Conservation (phyloP, 2,888 invertebrate genomes). For the Dysmachus trigonus region DNA sequence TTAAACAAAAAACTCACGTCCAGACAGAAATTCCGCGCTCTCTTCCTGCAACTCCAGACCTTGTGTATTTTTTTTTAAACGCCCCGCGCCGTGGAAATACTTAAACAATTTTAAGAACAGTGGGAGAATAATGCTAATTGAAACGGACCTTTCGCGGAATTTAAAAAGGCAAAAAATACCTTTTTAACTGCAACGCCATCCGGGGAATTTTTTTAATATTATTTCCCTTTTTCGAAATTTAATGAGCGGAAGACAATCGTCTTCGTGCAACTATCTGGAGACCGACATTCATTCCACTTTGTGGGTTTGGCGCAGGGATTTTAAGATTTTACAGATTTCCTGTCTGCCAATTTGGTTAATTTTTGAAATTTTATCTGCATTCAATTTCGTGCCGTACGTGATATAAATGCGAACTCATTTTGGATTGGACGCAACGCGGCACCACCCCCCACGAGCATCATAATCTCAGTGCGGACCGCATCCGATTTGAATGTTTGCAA, state of each 20-base stretch:
- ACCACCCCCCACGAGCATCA: background rate
- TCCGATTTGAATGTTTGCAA: constrained; percentile 16
- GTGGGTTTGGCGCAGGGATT: background rate
- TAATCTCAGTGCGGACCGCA: background rate
- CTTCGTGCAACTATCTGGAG: background rate
- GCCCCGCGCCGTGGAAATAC: background rate
- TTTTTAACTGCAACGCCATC: background rate
- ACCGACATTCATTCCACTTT: background rate
- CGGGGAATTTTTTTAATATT: background rate
- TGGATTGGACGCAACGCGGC: background rate
- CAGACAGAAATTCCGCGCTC: background rate
- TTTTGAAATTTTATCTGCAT: constrained; percentile 22
- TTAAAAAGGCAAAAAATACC: background rate
- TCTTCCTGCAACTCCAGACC: background rate
- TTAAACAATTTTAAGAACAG: background rate
- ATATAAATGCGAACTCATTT: background rate
- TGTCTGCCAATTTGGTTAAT: constrained; percentile 15
- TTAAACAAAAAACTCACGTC: constrained; percentile 1
- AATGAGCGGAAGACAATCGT: background rate
- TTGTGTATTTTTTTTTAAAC: background rate
- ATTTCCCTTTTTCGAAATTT: background rate
- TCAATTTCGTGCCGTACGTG: background rate
- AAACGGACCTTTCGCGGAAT: background rate
- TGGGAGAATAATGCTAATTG: background rate
- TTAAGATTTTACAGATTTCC: background rate